Conservation (phyloP, 2,113 vertebrate species). For the Macrotus californicus region DNA sequence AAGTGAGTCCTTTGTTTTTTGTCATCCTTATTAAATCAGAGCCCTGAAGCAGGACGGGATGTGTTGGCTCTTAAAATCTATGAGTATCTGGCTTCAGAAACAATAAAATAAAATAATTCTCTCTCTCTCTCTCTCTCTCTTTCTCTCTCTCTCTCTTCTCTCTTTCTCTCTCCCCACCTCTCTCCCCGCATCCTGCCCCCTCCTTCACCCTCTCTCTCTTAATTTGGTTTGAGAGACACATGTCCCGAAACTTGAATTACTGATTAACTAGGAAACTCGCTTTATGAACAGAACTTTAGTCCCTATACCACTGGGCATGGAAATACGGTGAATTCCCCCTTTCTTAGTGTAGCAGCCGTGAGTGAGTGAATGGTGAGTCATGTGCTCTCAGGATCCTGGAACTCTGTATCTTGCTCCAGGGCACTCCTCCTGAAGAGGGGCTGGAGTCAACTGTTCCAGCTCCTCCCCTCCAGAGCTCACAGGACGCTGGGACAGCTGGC, state of each 20-base stretch:
- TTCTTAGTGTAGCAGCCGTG: background rate
- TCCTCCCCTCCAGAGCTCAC: background rate
- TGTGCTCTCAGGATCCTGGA: background rate
- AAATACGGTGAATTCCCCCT: background rate
- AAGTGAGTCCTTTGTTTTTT: slow-evolving; percentile 20
- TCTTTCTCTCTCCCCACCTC: background rate
- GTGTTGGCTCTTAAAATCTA: background rate
- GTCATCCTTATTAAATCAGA: slow-evolving; percentile 39
- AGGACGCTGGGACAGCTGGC: background rate
- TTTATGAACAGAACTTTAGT: background rate
- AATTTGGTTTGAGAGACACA: background rate
- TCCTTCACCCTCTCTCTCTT: background rate
- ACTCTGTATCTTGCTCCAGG: background rate
- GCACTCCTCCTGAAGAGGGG: background rate
- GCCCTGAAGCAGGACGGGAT: background rate
- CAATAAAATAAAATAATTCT: background rate
- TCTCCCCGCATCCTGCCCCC: too few relatives aligned
- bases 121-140: background rate
- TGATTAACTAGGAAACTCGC: background rate
- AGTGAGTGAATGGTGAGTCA: background rate
- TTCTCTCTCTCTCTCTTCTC: background rate
- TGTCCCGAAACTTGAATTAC: background rate
- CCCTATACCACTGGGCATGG: background rate
- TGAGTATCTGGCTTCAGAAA: slow-evolving; percentile 1
- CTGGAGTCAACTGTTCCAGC: background rate